Conservation (phyloP, 1,140 invertebrate genomes). For the Drosophila subobscura region DNA sequence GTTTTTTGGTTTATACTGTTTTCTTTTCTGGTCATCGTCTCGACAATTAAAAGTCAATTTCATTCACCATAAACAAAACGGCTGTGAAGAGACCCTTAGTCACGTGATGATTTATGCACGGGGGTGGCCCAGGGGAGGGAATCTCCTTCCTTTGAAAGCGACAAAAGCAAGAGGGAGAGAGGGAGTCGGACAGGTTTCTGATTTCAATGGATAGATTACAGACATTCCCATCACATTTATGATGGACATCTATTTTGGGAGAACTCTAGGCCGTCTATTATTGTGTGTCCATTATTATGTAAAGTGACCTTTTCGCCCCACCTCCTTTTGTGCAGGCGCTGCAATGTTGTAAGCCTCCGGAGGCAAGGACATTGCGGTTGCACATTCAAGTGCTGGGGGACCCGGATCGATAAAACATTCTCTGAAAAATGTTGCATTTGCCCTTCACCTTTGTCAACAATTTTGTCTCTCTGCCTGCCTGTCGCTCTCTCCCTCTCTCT, state of each 20-base stretch:
- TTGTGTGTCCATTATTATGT: no score
- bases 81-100: conserved; percentile 9
- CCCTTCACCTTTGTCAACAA: conserved; percentile 29
- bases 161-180: background rate
- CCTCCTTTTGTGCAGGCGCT: no score
- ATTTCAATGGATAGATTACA: no score
- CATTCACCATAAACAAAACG: conserved; percentile 57
- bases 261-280: no score
- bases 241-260: no score
- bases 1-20: conserved; percentile 25
- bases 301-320: no score
- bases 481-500: background rate
- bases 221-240: no score
- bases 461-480: background rate
- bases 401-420: conserved; percentile 33
- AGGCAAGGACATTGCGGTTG: conserved; percentile 13
- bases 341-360: background rate
- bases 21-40: conserved; percentile 36
- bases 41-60: conserved; percentile 76
- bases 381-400: conserved; percentile 10
- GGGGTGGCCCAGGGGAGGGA: background rate
- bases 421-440: conserved; percentile 24
- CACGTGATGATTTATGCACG: conserved; percentile 49
- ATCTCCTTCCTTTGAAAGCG: conserved; percentile 8
- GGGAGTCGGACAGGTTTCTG: no score